Evolutionary conservation across 1,140 invertebrate genomes (phyloP), one percentile per base, ranked within the genome.

Genomic region (Dreissena rostriformis): DNA sequence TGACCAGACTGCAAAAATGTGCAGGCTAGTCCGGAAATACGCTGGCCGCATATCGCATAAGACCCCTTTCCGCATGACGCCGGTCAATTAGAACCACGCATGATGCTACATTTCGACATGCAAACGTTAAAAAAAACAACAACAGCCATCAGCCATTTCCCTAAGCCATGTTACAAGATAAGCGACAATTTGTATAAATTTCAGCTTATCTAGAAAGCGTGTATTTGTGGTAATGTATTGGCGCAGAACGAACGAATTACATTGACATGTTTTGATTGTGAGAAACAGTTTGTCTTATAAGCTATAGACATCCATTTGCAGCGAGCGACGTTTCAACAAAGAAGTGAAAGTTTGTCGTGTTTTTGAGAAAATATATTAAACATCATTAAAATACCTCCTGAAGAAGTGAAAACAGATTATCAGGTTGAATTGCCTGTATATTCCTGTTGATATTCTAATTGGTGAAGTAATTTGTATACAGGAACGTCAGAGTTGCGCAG

Each of bases 331-430:
- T 67, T 22, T 65, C 22, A n/a, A 52, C 22, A 52, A 65, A 53
- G 66, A 65, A 77, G 75, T 77, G 75, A 77, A 77, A 77, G 75
- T 77, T 77, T 77, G 75, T 67, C 49, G 51, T 66, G 75, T 77
- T 77, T 77, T 77, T 39, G 29, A 39, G 39, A 77, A 77, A 77
- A 77, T 65, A 77, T 67, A 77, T 67, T 77, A 77, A 77, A 29
- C 61, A 12, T 77, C 75, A 77, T 77, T 77, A 77, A 24, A 26
- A 26, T n/a, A 11, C n/a, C 24, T 61, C 8, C 17, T 26, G 51
- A 28, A 63, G 55, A 39, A 29, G 73, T 55, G 73, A 22, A 75
- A 53, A 29, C 51, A 29, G 55, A 77, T 77, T 77, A 77, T 65
- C 75, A 15, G 55, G 8, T n/a, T 26, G 28, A 39, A 53, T 29